Evolutionary conservation across 2,797 vertebrate species (phyloP).

Genomic region (Salmo trutta): DNA sequence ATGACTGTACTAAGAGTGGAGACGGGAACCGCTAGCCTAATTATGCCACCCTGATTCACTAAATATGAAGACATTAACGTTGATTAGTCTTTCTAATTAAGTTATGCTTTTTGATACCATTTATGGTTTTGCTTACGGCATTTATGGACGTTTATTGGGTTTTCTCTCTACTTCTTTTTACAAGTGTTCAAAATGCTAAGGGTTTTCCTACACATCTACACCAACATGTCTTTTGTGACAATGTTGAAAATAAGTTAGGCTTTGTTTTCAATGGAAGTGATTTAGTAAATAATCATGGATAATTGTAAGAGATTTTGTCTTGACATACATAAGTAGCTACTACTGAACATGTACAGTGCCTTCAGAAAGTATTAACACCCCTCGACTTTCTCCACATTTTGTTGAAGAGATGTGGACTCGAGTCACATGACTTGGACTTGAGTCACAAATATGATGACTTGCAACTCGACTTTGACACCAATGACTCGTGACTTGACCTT

Average conservation of each 20-base stretch:
- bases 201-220: neutral
- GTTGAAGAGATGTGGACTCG: no score
- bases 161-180: slow-evolving; percentile 49
- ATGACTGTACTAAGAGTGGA: slow-evolving; percentile 70
- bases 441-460: no score
- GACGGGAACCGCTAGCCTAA: slow-evolving; percentile 67
- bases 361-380: no score
- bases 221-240: neutral
- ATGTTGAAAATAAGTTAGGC: neutral
- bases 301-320: neutral
- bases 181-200: neutral
- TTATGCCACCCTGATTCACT: slow-evolving; percentile 70
- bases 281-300: neutral
- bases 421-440: no score
- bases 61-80: slow-evolving; percentile 80
- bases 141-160: slow-evolving; percentile 62
- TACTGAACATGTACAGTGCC: neutral
- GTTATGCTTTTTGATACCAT: slow-evolving; percentile 76
- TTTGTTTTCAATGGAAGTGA: neutral
- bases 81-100: slow-evolving; percentile 83
- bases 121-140: slow-evolving; percentile 70
- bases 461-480: no score
- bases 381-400: no score
- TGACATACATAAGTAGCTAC: neutral
- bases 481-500: no score